Base-by-base conservation (phyloP, 2,113 vertebrate genomes). In the Tyto alba region DNA sequence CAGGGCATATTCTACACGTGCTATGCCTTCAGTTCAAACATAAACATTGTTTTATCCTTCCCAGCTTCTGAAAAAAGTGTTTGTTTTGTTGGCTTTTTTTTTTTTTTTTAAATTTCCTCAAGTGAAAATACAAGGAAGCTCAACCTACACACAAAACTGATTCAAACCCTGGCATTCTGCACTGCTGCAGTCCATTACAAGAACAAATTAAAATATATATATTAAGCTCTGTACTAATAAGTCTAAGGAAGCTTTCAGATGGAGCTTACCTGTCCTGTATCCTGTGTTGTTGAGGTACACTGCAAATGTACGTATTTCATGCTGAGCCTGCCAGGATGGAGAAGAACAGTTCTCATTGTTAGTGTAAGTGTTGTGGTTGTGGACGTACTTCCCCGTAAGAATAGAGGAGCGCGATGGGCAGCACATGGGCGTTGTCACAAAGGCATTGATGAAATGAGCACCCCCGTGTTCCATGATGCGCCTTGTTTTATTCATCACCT, bases 271-370 rank as follows among this genome's bases (percentile, higher is more conserved):
- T 97, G 99, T 99, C 90, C 99, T 98, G 97, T 99, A 99, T 40
- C 99, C 99, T 0, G 99, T 99, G 97, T 98, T 98, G 97, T 99
- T 99, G 95, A 99, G 99, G 96, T 99, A 99, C 60, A 99, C 99
- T 2, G 99, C 99, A 47, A 99, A 99, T 3, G 99, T 99, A 87
- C 98, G 99, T 5, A 98, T 98, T 96, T 99, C 99, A 5, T 99
- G 99, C 96, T 99, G 99, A 5, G 98, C 98, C 97, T 99, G 99
- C 99, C 99, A 99, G 62, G 99, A 99, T 0, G 99, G 99, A 5
- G 99, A 99, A 22, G 99, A 99, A 95, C 99, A 99, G 98, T 99
- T 99, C 96, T 99, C 99, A 3, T 99, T 99, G 98, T 99, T 99
- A 62, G 99, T 99, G 97, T 99, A 99, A 64, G 99, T 99, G 98